A percentile compares a stretch with the other conserved stretches of the same genome.
phyloP scores from a whole-genome alignment of 2,113 vertebrate genomes.

The Hyperopisus bebe region DNA sequence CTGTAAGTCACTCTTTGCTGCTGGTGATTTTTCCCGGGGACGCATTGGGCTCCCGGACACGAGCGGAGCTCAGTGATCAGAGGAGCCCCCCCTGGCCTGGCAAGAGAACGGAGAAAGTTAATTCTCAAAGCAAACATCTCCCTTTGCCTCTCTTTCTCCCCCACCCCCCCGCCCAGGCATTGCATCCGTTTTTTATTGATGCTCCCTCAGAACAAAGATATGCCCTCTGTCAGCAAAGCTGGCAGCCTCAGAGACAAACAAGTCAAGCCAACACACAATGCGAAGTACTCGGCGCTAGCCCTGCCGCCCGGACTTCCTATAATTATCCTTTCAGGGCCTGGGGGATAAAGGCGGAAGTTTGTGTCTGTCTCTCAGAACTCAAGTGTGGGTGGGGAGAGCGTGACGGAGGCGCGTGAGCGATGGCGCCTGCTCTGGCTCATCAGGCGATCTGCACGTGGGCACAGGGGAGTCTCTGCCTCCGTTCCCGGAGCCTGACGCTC shows the following conservation, averaged over 20 bases:
- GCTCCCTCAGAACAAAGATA: slow-evolving; percentile 47
- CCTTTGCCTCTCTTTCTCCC: background rate
- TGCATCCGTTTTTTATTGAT: slow-evolving; percentile 53
- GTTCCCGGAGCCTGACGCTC: background rate
- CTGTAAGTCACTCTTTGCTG: background rate
- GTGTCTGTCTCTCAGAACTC: slow-evolving; percentile 60
- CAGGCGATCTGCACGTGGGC: background rate
- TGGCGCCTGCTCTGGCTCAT: slow-evolving; percentile 31
- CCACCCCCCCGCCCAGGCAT: slow-evolving; percentile 19
- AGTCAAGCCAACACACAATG: slow-evolving; percentile 57
- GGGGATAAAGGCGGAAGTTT: slow-evolving; percentile 61
- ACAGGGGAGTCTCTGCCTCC: background rate
- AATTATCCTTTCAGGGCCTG: slow-evolving; percentile 60
- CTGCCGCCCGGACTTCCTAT: slow-evolving; percentile 62
- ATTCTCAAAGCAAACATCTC: slow-evolving; percentile 18
- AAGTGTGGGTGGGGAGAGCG: slow-evolving; percentile 56
- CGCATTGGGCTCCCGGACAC: background rate
- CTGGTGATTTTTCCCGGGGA: background rate
- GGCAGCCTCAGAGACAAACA: slow-evolving; percentile 55
- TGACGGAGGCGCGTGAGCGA: slow-evolving; percentile 44
- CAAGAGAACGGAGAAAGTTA: slow-evolving; percentile 15
- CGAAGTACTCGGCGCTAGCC: slow-evolving; percentile 61
- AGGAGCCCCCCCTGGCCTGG: background rate
- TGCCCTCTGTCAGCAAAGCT: slow-evolving; percentile 58
- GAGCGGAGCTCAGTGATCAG: background rate